Evolutionary conservation across 1,140 invertebrate genomes (phyloP).

Genomic region (Nasonia giraulti): DNA sequence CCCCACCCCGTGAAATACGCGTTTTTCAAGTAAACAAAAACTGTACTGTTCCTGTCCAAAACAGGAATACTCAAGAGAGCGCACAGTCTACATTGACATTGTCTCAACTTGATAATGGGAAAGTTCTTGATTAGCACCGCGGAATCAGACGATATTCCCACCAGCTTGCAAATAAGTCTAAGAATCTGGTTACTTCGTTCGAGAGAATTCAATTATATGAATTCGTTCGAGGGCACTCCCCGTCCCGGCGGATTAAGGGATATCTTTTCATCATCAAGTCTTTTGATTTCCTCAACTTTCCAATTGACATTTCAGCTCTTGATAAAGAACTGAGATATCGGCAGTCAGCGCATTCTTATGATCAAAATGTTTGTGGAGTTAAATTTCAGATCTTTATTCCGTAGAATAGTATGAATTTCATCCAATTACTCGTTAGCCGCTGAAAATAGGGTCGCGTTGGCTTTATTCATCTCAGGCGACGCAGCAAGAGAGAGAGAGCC

Average conservation of each 20-base stretch:
- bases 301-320: background rate
- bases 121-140: constrained; percentile 22
- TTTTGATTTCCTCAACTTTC: background rate
- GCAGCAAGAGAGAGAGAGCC: too few species aligned
- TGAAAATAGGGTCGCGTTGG: too few species aligned
- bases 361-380: too few species aligned
- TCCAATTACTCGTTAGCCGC: too few species aligned
- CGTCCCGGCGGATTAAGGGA: constrained; percentile 4
- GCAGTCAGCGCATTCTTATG: too few species aligned
- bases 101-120: constrained; percentile 13
- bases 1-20: too few species aligned
- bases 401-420: too few species aligned
- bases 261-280: background rate
- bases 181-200: constrained; percentile 59
- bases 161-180: constrained; percentile 33
- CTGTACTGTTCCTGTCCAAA: too few species aligned
- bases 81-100: background rate
- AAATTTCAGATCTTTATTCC: too few species aligned
- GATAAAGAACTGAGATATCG: background rate
- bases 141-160: background rate
- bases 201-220: constrained; percentile 62
- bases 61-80: too few species aligned
- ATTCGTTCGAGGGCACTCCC: constrained; percentile 56
- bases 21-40: too few species aligned
- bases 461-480: too few species aligned